Base-by-base conservation (phyloP, 2,113 vertebrate genomes). In the Pontoporia blainvillei region DNA sequence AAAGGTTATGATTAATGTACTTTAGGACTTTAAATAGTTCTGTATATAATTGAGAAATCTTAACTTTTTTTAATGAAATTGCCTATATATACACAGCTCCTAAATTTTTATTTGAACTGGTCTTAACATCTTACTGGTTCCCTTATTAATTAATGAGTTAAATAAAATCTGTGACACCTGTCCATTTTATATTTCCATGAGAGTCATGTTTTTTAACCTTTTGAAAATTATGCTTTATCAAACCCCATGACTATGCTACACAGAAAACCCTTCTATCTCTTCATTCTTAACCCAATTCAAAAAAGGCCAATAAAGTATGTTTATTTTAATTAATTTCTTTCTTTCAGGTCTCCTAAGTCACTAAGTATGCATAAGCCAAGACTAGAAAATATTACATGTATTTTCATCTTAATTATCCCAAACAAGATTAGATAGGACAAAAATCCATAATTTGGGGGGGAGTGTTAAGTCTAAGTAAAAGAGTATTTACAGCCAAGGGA, bases 61-160 rank as follows among this genome's bases (percentile, higher is more conserved):
- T 83, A 79, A 72, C 57, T 23, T 90, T 91, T 49, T n/a, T 84
- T 79, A 6, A 86, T 86, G 89, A 81, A 94, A 76, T 57, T 62
- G 8, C 57, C 73, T 82, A 41, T 27, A 31, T 79, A 93, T 46
- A 61, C 31, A 72, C 79, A 93, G 57, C 44, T 83, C 62, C 72
- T 95, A 95, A 62, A 81, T 79, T 87, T 93, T 95, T 75, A 93
- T 71, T 95, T 93, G 34, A 95, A 87, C 17, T 89, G 57, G 49
- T 18, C 71, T 87, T 92, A 83, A 94, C 23, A 92, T 83, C 57
- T 93, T 87, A 88, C 10, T 95, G 46, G 10, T 79, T 92, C 36
- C 21, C 29, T 83, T n/a, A 72, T 39, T 52, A 95, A 76, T 66
- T 46, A 94, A 8, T 76, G 29, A 95, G 64, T 71, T 91, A 91